Conservation (phyloP, 2,797 vertebrate genomes). For the Menidia menidia region DNA sequence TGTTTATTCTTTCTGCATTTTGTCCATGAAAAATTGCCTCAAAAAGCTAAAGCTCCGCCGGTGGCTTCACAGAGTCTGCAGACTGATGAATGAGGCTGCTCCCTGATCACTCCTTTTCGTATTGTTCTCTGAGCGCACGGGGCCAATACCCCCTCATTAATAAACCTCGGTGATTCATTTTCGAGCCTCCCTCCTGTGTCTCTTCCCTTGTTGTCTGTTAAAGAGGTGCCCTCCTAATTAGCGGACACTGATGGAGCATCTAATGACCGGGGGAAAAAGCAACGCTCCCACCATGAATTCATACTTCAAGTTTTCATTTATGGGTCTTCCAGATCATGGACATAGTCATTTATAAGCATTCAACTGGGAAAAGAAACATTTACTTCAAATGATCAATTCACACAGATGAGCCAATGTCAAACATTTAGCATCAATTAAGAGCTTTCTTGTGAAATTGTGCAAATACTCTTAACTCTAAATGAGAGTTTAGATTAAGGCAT, state of each 20-base stretch:
- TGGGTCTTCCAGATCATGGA: constrained; percentile 3
- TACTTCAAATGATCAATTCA: too few species aligned
- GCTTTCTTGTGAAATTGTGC: too few species aligned
- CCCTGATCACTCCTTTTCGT: constrained; percentile 58
- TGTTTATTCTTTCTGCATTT: constrained; percentile 26
- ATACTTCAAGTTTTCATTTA: constrained; percentile 19
- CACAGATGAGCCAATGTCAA: too few species aligned
- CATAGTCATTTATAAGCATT: not conserved
- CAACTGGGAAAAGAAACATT: too few species aligned
- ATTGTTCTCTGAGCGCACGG: constrained; percentile 68
- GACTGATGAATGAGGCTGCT: constrained; percentile 67
- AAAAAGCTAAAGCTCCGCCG: constrained; percentile 45
- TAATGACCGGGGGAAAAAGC: constrained; percentile 44
- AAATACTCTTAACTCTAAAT: too few species aligned
- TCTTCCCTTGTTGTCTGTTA: constrained; percentile 62
- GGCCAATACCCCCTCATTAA: constrained; percentile 72
- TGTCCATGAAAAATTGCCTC: constrained; percentile 27
- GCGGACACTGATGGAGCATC: constrained; percentile 63
- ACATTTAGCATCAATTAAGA: too few species aligned
- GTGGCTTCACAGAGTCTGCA: constrained; percentile 34
- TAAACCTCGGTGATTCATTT: constrained; percentile 76
- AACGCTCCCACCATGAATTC: constrained; percentile 22
- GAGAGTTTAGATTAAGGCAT: too few species aligned
- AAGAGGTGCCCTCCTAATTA: constrained; percentile 72
- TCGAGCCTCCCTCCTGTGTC: constrained; percentile 55